Conservation (phyloP, 2,888 invertebrate species). For the Ophion slaviceki region DNA sequence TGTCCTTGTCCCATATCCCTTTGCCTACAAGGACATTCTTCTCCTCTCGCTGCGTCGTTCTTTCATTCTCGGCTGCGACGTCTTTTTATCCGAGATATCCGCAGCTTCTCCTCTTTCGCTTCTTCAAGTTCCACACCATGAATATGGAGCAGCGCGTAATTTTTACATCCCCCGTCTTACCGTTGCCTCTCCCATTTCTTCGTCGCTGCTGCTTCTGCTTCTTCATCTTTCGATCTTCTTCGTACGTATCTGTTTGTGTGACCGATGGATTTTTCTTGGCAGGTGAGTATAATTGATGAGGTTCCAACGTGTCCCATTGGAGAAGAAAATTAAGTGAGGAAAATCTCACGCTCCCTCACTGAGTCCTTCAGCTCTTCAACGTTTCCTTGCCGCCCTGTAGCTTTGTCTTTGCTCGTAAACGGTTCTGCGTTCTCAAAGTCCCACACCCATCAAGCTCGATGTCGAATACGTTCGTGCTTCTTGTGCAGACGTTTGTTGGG, state of each 20-base stretch:
- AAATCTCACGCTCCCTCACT: background rate
- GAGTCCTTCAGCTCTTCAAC: background rate
- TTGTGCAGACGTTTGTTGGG: background rate
- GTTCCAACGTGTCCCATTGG: constrained; percentile 22
- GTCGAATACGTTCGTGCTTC: background rate
- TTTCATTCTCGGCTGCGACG: background rate
- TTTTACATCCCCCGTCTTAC: constrained; percentile 60
- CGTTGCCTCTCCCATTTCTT: constrained; percentile 26
- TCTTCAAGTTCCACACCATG: constrained; percentile 74
- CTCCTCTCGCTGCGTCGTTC: background rate
- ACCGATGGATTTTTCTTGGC: background rate
- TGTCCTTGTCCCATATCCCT: constrained; percentile 1
- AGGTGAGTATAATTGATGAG: constrained; percentile 25
- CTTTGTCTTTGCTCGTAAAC: background rate
- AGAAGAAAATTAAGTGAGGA: background rate
- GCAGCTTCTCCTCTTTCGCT: constrained; percentile 66
- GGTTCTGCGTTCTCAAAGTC: background rate
- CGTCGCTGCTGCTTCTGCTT: constrained; percentile 8
- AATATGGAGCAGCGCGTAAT: constrained; percentile 77
- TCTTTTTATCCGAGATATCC: constrained; percentile 23
- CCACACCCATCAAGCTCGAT: background rate
- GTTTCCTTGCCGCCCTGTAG: background rate
- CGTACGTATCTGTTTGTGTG: constrained; percentile 14
- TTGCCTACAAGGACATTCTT: background rate
- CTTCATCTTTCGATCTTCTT: constrained; percentile 15